phyloP scores from a whole-genome alignment of 1,140 invertebrate genomes.

The Caenorhabditis briggsae region DNA sequence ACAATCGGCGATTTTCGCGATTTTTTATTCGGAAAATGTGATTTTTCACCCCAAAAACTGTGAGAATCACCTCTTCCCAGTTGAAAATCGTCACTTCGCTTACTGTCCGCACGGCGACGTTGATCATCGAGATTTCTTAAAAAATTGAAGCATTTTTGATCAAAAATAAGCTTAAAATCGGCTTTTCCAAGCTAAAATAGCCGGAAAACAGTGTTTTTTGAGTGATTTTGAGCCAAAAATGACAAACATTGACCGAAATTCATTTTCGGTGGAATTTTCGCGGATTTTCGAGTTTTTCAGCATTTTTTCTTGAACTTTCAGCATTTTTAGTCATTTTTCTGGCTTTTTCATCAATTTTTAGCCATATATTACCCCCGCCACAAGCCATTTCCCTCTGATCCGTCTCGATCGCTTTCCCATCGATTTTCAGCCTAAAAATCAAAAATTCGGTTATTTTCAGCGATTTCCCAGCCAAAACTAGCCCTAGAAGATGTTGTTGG shows the following conservation, averaged over 20 bases:
- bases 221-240: background rate
- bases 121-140: background rate
- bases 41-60: background rate
- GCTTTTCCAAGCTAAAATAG: background rate
- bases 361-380: background rate
- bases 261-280: background rate
- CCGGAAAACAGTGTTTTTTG: background rate
- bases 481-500: background rate
- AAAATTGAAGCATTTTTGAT: background rate
- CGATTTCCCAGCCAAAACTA: background rate
- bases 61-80: background rate
- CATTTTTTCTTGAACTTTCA: too few species aligned
- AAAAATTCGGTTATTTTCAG: background rate
- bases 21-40: background rate
- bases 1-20: background rate
- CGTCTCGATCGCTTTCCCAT: background rate
- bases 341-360: background rate
- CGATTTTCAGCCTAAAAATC: background rate
- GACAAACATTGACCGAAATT: background rate
- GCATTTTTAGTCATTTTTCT: too few species aligned
- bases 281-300: background rate
- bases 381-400: background rate
- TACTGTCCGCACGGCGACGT: background rate
- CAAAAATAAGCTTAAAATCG: background rate
- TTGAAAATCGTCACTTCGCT: background rate